Base-by-base conservation (phyloP, 2,113 vertebrate genomes). In the Nibea coibor region DNA sequence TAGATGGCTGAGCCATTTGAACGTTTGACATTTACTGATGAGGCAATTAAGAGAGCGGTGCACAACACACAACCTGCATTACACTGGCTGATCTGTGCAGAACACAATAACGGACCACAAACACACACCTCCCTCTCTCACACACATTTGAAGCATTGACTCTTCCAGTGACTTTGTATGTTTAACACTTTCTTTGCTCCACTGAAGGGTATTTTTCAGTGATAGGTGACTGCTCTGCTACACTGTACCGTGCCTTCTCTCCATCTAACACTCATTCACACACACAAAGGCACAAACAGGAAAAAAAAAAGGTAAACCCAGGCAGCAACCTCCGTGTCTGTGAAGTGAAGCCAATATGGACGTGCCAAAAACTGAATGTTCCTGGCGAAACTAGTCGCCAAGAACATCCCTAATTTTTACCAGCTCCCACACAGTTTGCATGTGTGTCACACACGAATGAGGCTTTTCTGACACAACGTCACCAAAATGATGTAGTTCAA, bases 21-120 rank as follows among this genome's bases (percentile, higher is more conserved):
- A 92, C 70, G 51, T 88, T 92, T 93, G 92, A 90, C 93, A 92
- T 93, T 93, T 93, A 93, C 91, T 93, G 92, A 94, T 93, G 93
- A 91, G 85, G 91, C 90, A 93, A 93, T 94, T 93, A 94, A 88
- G 89, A 86, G 68, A 90, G 88, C 73, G 70, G 81, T 48, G 10
- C 75, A 71, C 84, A 90, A 82, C 35, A 86, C 65, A 61, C 69
- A 85, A 65, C 74, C 71, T 56, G 22, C 70, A 81, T 79, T 57
- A 74, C 61, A 72, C 62, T 56, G 65, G 75, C 16, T 78, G 65
- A 72, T 70, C 67, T 58, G 7, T 10, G 62, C 17, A 54, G 47
- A 11, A 47, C 59, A 74, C 45, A 66, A 64, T 43, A 45, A 54
- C 43, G 61, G 61, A 50, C 68, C 10, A 45, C 10, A 56, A 51